Evolutionary conservation across 2,113 vertebrate species (phyloP).

Genomic region (Australoheros scitulus): DNA sequence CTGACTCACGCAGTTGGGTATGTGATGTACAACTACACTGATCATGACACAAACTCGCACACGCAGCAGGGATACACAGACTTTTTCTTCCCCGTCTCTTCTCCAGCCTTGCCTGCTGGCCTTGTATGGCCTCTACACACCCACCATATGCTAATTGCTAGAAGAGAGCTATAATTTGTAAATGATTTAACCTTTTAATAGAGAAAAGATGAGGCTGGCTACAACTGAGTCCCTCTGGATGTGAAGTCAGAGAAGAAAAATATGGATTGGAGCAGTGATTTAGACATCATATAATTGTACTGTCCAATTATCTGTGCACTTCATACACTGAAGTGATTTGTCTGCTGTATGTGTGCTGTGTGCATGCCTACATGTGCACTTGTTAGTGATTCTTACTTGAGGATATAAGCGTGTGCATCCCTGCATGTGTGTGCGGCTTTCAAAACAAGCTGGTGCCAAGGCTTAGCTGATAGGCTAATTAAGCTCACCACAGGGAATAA

Average conservation of each 20-base stretch:
- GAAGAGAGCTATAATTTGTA: constrained; percentile 69
- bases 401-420: constrained; percentile 27
- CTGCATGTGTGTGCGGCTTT: constrained; percentile 51
- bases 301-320: constrained; percentile 60
- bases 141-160: constrained; percentile 67
- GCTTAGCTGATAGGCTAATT: constrained; percentile 82
- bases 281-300: constrained; percentile 62
- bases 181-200: constrained; percentile 75
- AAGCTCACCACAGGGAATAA: constrained; percentile 82
- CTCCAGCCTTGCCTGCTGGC: constrained; percentile 45
- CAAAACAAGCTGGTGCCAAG: constrained; percentile 77
- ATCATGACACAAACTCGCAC: background rate
- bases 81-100: constrained; percentile 31
- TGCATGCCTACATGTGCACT: constrained; percentile 17
- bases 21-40: constrained; percentile 11
- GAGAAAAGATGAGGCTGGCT: constrained; percentile 62
- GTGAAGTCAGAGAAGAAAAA: constrained; percentile 49
- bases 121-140: constrained; percentile 47
- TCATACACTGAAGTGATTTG: constrained; percentile 50
- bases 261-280: constrained; percentile 53
- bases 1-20: constrained; percentile 20
- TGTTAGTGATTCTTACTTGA: constrained; percentile 54
- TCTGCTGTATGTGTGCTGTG: constrained; percentile 21
- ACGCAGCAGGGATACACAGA: constrained; percentile 7
- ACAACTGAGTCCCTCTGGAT: constrained; percentile 54